Percentiles rank a stretch among this genome's conserved stretches.
phyloP scores from a whole-genome alignment of 1,140 invertebrate genomes.

The Chrysomallon squamiferum region DNA sequence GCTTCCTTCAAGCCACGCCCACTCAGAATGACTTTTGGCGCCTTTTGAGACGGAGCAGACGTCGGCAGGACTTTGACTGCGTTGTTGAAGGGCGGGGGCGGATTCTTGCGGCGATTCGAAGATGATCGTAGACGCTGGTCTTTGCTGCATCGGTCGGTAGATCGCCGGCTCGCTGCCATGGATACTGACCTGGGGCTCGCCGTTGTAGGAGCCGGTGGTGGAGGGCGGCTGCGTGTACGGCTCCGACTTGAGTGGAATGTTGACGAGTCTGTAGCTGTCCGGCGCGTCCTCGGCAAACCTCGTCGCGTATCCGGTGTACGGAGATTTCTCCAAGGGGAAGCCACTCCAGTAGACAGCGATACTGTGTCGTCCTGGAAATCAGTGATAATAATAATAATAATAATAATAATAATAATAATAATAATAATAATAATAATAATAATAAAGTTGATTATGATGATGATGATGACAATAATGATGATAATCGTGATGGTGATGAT shows the following conservation, averaged over 20 bases:
- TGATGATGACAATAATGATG: neutral
- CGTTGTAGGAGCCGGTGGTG: neutral
- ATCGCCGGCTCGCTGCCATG: conserved; percentile 10
- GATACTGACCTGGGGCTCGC: conserved; percentile 4
- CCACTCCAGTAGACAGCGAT: conserved; percentile 69
- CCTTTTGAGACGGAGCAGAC: conserved; percentile 4
- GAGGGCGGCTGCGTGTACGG: neutral
- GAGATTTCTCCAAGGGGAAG: conserved; percentile 66
- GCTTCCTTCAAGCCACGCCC: conserved; percentile 90
- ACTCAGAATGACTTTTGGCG: conserved; percentile 68
- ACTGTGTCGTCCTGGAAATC: conserved; percentile 65
- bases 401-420: neutral
- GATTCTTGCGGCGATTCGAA: neutral
- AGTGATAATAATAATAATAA: neutral
- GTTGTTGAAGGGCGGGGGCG: neutral
- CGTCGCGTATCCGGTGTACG: conserved; percentile 50
- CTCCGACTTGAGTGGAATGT: neutral
- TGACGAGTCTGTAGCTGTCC: neutral
- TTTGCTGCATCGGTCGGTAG: neutral
- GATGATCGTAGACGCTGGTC: neutral
- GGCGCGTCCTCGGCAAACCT: conserved; percentile 9
- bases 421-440: neutral
- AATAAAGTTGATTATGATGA: neutral
- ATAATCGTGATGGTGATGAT: neutral
- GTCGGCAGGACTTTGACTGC: conserved; percentile 11